These are phyloP conservation scores for Phyllopteryx taeniolatus DNA, from an alignment of 2,113 vertebrate genomes.

Conservation along the genomic window DNA sequence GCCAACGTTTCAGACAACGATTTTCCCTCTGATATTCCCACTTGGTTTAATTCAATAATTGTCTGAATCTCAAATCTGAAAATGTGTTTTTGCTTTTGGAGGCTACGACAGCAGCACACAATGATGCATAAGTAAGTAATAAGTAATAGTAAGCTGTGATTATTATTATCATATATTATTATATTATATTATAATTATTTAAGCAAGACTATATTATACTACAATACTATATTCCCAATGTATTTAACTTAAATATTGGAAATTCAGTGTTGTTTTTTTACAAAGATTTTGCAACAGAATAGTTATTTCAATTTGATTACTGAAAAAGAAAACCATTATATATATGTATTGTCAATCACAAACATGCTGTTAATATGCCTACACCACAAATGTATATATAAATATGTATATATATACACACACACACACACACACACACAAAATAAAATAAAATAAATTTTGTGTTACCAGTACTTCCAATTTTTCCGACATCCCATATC, in stretches of 20 bases:
- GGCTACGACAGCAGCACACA: neutral
- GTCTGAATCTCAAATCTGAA: neutral
- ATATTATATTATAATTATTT: neutral
- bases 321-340: neutral
- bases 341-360: neutral
- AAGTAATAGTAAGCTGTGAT: neutral
- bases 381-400: neutral
- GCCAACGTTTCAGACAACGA: neutral
- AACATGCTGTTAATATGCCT: neutral
- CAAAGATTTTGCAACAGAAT: no score
- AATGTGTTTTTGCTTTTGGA: neutral
- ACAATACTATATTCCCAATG: no score
- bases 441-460: neutral
- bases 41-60: neutral
- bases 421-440: no score
- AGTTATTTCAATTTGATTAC: no score
- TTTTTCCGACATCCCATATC: neutral
- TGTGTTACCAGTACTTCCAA: neutral
- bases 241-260: no score
- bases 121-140: neutral
- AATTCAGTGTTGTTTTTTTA: no score
- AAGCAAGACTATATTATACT: neutral
- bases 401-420: neutral
- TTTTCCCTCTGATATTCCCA: neutral
- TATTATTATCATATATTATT: no score